A percentile compares a stretch with the other conserved stretches of the same genome.
phyloP scores from a whole-genome alignment of 2,797 vertebrate species.

The Acipenser oxyrinchus region DNA sequence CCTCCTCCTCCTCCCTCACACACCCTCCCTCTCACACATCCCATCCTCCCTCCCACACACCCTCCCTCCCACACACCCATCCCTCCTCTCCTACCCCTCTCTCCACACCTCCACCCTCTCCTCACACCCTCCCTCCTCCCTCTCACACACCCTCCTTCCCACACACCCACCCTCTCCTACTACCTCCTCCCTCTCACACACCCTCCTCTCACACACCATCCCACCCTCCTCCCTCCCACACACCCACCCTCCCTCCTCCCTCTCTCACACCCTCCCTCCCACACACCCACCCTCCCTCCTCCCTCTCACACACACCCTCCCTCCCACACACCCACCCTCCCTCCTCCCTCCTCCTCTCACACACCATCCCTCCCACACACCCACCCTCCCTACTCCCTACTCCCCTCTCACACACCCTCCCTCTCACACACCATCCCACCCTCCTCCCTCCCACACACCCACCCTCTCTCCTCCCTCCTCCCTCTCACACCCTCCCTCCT shows the following conservation, averaged over 20 bases:
- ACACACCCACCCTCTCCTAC: no score
- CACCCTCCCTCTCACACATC: accelerated
- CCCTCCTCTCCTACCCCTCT: no score
- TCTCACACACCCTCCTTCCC: accelerated
- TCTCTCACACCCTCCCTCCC: no score
- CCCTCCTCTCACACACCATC: no score
- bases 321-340: no score
- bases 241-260: accelerated
- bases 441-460: accelerated
- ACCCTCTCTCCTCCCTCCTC: accelerated
- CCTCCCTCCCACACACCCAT: accelerated
- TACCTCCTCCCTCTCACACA: accelerated
- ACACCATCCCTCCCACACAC: no score
- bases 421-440: accelerated
- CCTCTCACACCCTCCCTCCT: no score
- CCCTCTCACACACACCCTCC: no score
- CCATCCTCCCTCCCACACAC: no score
- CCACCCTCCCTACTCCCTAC: no score
- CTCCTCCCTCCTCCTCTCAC: accelerated
- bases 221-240: no score
- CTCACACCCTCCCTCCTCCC: accelerated
- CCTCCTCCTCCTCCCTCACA: accelerated
- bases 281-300: accelerated
- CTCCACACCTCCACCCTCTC: no score
- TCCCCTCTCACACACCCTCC: accelerated